These are phyloP conservation scores for Rutpela maculata DNA, from an alignment of 2,888 invertebrate genomes.

Conservation along the genomic window DNA sequence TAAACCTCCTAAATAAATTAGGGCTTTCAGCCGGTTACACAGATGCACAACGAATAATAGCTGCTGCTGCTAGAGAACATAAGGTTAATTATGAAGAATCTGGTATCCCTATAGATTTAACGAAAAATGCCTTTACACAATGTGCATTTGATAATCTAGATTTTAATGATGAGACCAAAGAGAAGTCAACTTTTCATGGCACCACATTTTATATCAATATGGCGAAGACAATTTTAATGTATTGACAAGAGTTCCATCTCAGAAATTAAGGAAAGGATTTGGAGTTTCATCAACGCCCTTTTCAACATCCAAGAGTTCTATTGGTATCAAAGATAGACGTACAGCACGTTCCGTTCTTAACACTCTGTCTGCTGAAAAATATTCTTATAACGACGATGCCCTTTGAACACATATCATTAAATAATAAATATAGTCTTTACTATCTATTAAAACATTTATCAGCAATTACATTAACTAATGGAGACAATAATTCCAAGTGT, in stretches of 20 bases:
- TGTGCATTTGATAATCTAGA: neutral
- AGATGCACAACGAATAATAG: neutral
- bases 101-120: neutral
- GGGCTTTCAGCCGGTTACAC: neutral
- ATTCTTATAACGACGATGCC: too few species aligned
- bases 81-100: constrained; percentile 7
- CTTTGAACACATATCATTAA: too few species aligned
- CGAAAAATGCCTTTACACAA: neutral
- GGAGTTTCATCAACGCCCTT: neutral
- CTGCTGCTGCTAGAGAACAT: neutral
- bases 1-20: neutral
- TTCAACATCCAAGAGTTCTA: neutral
- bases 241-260: neutral
- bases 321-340: neutral
- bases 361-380: neutral
- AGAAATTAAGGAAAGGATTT: neutral
- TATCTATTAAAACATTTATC: too few species aligned
- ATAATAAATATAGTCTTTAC: too few species aligned
- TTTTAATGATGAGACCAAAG: neutral
- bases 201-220: too few species aligned
- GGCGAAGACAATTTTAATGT: neutral
- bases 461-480: too few species aligned
- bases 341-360: neutral
- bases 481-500: too few species aligned
- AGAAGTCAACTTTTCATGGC: too few species aligned